phyloP scores from a whole-genome alignment of 2,888 invertebrate genomes.

The Eupithecia insigniata region DNA sequence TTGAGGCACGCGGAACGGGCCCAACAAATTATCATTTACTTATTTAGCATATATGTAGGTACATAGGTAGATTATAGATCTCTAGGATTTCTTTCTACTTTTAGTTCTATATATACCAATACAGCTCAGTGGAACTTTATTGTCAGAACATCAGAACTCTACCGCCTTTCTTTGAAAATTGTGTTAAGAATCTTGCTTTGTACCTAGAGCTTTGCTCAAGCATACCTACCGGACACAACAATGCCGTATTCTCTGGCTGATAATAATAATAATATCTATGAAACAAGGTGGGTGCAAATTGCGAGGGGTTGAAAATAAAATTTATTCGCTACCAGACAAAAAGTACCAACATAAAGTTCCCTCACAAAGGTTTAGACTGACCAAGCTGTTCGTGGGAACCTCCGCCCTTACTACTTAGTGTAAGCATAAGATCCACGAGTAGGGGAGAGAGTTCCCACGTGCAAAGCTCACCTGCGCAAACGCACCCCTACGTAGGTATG shows the following conservation, averaged over 20 bases:
- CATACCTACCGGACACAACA: not conserved
- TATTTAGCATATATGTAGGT: no score
- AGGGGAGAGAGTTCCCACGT: constrained; percentile 11
- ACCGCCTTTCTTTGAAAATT: no score
- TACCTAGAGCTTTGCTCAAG: no score
- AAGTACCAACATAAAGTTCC: not conserved
- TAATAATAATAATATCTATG: not conserved
- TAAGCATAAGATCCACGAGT: not conserved
- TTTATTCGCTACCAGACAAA: not conserved
- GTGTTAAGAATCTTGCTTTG: no score
- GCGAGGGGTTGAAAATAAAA: not conserved
- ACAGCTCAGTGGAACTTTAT: no score
- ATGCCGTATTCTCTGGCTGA: not conserved
- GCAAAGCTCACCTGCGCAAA: constrained; percentile 3
- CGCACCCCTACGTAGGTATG: constrained; percentile 5
- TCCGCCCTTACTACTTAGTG: not conserved
- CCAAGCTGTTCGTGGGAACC: not conserved
- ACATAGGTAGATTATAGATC: no score
- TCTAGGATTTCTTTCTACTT: no score
- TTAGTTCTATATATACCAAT: no score
- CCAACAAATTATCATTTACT: no score
- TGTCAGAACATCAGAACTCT: no score
- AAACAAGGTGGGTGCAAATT: not conserved
- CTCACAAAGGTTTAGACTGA: not conserved
- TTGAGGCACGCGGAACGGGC: no score